Evolutionary conservation across 2,888 invertebrate species (phyloP), one percentile per base, ranked within the genome.

Genomic region (Entomobrya proxima): DNA sequence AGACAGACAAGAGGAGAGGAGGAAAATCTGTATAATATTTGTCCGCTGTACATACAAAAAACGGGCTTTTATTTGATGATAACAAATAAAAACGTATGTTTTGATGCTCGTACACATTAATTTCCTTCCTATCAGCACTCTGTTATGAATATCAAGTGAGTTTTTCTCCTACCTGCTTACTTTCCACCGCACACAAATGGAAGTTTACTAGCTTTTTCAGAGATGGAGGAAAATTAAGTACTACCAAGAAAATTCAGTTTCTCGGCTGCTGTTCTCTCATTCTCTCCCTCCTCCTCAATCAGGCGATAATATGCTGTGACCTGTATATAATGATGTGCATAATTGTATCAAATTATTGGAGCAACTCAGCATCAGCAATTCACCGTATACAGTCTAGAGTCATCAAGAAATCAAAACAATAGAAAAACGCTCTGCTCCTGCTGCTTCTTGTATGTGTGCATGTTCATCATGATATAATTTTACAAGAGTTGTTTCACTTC

Each of bases 41-140:
- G 9, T 47, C 47, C 13, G 6, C 5, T 47, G n/a, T 64, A 32
- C 32, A 30, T 35, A 35, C 64, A 21, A 3, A 4, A 35, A n/a
- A 30, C 35, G 35, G 11, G 30, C n/a, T 64, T 35, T 30, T 64
- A 64, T 30, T 64, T 35, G 64, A 64, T 64, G 64, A 64, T 64
- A 32, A 15, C n/a, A 55, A 24, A 55, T 55, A 78, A 67, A 78
- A 64, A 67, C 76, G 58, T 27, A 18, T 77, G 76, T 58, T 77
- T 21, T 37, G 58, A 61, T 55, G 24, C 44, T 61, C 37, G 35
- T 58, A 75, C 76, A 77, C 76, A 77, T 77, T 61, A 77, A 77
- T 77, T 77, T 77, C 76, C 78, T 50, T 58, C 78, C 64, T 78
- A 78, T 78, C 78, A 78, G 78, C 78, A 78, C 78, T 64, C 78